phyloP scores from a whole-genome alignment of 2,113 vertebrate species.

The Mustela lutreola region DNA sequence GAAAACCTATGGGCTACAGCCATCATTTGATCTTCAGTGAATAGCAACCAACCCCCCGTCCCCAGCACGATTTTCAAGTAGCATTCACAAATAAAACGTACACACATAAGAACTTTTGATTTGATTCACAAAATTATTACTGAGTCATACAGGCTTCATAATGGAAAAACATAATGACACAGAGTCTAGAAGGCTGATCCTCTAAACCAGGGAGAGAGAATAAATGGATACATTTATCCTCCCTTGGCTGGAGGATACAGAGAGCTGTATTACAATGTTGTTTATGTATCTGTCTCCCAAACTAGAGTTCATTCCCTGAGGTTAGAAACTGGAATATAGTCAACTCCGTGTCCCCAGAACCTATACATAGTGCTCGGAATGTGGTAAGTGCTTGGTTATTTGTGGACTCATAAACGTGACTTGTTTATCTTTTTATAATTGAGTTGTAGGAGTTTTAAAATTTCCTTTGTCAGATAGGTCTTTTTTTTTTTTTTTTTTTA shows the following conservation, averaged over 20 bases:
- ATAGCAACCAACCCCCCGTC: rapidly evolving
- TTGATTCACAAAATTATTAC: background rate
- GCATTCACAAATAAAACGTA: background rate
- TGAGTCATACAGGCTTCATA: background rate
- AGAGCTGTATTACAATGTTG: background rate
- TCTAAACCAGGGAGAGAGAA: background rate
- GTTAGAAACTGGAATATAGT: background rate
- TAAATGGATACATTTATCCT: background rate
- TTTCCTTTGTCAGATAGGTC: background rate
- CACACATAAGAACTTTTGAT: background rate
- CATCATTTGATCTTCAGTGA: background rate
- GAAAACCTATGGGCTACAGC: background rate
- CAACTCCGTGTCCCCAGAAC: background rate
- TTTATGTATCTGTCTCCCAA: background rate
- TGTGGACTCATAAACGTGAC: background rate
- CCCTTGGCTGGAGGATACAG: background rate
- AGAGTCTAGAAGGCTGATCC: background rate
- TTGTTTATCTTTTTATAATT: constrained; percentile 45
- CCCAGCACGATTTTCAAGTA: constrained; percentile 38
- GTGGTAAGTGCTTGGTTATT: background rate
- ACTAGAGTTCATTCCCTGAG: background rate
- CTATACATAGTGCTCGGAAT: background rate
- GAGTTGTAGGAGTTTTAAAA: background rate
- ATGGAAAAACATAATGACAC: background rate
- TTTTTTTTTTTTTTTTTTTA: background rate